Evolutionary conservation across 1,140 invertebrate genomes (phyloP).

Genomic region (Cyphomyrmex costatus): DNA sequence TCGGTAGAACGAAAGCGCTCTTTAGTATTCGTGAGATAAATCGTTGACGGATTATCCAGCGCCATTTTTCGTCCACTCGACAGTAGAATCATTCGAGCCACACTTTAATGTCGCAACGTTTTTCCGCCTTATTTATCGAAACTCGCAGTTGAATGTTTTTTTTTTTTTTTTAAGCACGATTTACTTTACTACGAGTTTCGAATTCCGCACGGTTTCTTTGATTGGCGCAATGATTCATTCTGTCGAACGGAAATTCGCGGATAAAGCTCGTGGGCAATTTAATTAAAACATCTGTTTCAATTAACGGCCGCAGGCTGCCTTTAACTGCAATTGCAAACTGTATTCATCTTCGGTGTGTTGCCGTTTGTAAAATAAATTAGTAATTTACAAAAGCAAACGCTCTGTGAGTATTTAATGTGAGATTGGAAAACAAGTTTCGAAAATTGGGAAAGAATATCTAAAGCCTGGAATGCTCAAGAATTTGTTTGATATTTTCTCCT

Average conservation of each 20-base stretch:
- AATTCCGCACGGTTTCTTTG: neutral
- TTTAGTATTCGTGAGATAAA: slow-evolving; percentile 7
- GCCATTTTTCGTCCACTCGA: slow-evolving; percentile 12
- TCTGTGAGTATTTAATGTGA: neutral
- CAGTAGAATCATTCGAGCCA: neutral
- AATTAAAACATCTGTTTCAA: slow-evolving; percentile 33
- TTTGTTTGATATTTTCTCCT: neutral
- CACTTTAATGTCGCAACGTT: slow-evolving; percentile 3
- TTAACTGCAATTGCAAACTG: slow-evolving; percentile 25
- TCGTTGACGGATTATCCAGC: slow-evolving; percentile 19
- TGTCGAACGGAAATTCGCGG: neutral
- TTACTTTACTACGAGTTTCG: neutral
- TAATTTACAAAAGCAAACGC: neutral
- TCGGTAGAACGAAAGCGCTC: neutral
- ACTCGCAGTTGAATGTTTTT: neutral
- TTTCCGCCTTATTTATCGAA: neutral
- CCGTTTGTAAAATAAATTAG: slow-evolving; percentile 7
- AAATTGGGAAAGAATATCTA: neutral
- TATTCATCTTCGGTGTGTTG: neutral
- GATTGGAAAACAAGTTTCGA: neutral
- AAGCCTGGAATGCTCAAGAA: neutral
- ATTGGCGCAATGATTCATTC: neutral
- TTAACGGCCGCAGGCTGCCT: neutral
- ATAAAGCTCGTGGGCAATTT: neutral
- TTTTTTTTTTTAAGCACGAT: neutral